phyloP scores from a whole-genome alignment of 2,888 invertebrate species.

The Nasonovia ribisnigri region DNA sequence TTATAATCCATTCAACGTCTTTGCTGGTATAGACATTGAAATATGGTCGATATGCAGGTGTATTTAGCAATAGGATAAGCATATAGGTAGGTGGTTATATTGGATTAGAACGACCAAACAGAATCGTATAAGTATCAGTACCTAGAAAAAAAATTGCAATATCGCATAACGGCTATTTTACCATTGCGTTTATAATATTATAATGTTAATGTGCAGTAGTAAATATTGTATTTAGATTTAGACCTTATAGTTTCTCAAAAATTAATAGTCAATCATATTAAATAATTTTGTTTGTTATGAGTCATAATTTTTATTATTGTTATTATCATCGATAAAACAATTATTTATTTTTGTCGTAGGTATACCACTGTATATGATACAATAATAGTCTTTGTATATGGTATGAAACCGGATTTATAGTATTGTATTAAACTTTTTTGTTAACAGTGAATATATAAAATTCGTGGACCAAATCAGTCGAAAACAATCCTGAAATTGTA shows the following conservation, averaged over 20 bases:
- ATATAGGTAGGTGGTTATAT: not conserved
- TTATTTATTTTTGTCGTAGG: not conserved
- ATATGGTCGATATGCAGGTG: not conserved
- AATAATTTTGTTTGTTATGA: not conserved
- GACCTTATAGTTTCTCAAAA: not conserved
- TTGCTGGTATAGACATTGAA: not conserved
- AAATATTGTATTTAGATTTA: not conserved
- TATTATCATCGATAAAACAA: not conserved
- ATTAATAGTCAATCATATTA: not conserved
- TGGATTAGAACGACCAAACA: not conserved
- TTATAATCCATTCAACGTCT: conserved; percentile 20
- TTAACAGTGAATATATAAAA: not conserved
- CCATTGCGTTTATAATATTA: not conserved
- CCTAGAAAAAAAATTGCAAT: not conserved
- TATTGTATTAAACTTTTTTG: not conserved
- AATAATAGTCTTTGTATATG: too few relatives aligned
- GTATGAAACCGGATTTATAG: not conserved
- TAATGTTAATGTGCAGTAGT: not conserved
- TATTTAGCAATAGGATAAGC: conserved; percentile 9
- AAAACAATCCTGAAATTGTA: conserved; percentile 21
- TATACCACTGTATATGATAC: too few relatives aligned
- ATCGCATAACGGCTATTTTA: not conserved
- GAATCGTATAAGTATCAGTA: not conserved
- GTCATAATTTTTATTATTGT: not conserved
- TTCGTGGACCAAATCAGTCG: not conserved